phyloP scores from a whole-genome alignment of 1,140 invertebrate genomes.

The Sitophilus oryzae region DNA sequence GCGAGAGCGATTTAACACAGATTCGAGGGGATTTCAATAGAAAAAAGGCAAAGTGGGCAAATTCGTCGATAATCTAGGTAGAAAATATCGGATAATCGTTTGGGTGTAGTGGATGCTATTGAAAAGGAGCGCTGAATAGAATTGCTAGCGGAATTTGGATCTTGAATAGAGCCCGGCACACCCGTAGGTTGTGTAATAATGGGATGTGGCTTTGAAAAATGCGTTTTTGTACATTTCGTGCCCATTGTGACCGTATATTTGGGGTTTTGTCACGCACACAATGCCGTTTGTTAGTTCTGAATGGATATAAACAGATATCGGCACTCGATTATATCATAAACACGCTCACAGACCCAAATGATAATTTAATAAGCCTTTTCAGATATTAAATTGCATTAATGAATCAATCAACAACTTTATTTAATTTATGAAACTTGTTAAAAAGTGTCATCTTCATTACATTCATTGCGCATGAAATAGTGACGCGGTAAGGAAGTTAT shows the following conservation, averaged over 20 bases:
- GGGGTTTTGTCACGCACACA: not conserved
- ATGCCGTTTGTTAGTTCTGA: not conserved
- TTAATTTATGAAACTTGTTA: no score
- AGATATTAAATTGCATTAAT: no score
- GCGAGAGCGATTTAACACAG: not conserved
- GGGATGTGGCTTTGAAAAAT: not conserved
- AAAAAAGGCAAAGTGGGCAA: not conserved
- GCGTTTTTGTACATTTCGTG: constrained; percentile 3
- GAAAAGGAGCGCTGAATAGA: not conserved
- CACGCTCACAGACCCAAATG: no score
- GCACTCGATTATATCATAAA: not conserved
- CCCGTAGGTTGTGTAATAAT: constrained; percentile 5
- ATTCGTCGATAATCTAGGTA: constrained; percentile 5
- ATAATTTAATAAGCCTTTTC: no score
- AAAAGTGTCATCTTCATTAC: no score
- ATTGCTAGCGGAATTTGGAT: not conserved
- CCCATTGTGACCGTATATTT: not conserved
- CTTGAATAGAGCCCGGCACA: not conserved
- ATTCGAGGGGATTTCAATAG: not conserved
- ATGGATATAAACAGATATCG: not conserved
- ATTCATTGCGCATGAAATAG: no score
- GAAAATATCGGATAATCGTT: not conserved
- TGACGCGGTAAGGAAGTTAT: no score
- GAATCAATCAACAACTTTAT: no score
- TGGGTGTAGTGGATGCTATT: constrained; percentile 6